Evolutionary conservation across 2,888 invertebrate genomes (phyloP), one percentile per base, ranked within the genome.

Genomic region (Salticus scenicus): DNA sequence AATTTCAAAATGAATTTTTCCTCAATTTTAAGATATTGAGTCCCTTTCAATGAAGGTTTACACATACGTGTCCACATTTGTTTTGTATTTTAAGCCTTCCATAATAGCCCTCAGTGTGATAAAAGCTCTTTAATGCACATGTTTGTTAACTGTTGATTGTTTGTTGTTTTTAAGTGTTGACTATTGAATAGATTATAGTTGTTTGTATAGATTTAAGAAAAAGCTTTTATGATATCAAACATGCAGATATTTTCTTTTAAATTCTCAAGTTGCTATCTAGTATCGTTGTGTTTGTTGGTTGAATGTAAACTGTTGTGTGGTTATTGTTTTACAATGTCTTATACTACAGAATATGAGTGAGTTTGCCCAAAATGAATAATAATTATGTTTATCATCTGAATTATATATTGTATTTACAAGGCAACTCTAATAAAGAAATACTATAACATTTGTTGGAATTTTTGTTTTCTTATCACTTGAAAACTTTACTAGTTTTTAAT

Each of bases 101-200:
- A 17, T 2, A 47, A 47, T 7, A 47, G 42, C 42, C 17, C 10
- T 47, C 17, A 47, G 42, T 47, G 42, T 47, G 42, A 47, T 47
- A 47, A 47, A 47, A 47, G 57, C 57, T 57, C 57, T 57, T 57
- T 17, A 24, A 57, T 57, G 57, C 24, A 57, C 24, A 24, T 24
- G 17, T 57, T 57, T 57, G 57, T 57, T 57, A 57, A 17, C 12
- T 57, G 57, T 57, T 57, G 20, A 57, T 12, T 57, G 47, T 47
- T 47, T 14, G 24, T 20, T 57, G 57, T 57, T 57, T 37, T 37
- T 7, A 57, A 57, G 42, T 47, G 42, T 47, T 47, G 42, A 47
- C 17, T 47, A 10, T 17, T 47, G 42, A 47, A 47, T 47, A 47
- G 17, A 47, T 10, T 47, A 5, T 47, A 10, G 42, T 47, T 47